These are phyloP conservation scores for Lycorma delicatula DNA, from an alignment of 1,140 invertebrate genomes.

Conservation along the genomic window DNA sequence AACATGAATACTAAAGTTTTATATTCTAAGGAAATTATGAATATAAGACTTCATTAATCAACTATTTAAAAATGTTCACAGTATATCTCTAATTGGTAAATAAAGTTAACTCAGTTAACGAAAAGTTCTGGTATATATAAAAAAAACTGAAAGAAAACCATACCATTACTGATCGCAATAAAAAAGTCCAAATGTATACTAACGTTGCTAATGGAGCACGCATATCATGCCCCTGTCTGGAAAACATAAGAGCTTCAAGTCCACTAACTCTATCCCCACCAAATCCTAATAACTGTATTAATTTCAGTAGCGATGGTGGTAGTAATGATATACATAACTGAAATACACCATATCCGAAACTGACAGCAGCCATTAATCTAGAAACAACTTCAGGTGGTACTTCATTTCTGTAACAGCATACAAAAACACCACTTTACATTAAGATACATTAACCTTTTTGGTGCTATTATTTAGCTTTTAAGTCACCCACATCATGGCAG, in stretches of 20 bases:
- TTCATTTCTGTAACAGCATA: constrained; percentile 25
- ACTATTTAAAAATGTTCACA: no score
- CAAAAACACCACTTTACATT: no score
- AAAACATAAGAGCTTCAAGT: constrained; percentile 52
- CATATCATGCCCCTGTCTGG: constrained; percentile 57
- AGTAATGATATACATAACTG: constrained; percentile 60
- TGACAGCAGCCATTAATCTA: constrained; percentile 57
- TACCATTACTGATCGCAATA: background rate
- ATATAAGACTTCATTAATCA: no score
- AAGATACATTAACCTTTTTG: no score
- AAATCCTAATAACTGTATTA: constrained; percentile 64
- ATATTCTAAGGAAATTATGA: no score
- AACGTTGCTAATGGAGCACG: constrained; percentile 60
- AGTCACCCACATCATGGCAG: no score
- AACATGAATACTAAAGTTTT: no score
- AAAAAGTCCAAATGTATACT: constrained; percentile 29
- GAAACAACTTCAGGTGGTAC: constrained; percentile 44
- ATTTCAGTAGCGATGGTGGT: constrained; percentile 54
- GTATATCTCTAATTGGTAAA: no score
- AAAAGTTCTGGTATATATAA: no score
- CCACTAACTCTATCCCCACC: constrained; percentile 54
- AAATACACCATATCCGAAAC: constrained; percentile 65
- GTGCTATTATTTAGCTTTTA: no score
- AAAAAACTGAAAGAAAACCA: background rate
- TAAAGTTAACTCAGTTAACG: no score